phyloP scores from a whole-genome alignment of 2,888 invertebrate genomes.

The Helleia helle region DNA sequence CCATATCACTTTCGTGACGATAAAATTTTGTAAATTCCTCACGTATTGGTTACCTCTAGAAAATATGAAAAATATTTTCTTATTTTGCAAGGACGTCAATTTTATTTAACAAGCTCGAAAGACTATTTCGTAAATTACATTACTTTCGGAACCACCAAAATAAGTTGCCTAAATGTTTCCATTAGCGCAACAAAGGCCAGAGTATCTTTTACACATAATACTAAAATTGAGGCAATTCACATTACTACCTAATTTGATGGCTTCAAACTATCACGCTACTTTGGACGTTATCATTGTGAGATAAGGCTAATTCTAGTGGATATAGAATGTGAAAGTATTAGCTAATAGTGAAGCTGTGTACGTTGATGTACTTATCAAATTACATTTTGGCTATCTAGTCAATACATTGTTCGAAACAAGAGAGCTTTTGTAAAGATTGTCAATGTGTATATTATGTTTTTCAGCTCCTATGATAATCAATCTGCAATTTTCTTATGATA shows the following conservation, averaged over 20 bases:
- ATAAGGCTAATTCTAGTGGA: neutral
- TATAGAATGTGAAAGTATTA: neutral
- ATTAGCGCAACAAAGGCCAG: neutral
- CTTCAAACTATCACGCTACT: neutral
- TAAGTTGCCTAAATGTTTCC: neutral
- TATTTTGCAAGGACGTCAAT: no score
- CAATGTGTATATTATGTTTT: no score
- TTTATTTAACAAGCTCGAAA: no score
- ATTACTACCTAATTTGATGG: constrained; percentile 4
- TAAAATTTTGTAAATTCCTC: no score
- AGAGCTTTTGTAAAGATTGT: no score
- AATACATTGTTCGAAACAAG: no score
- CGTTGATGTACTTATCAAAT: neutral
- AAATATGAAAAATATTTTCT: no score
- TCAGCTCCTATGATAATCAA: no score
- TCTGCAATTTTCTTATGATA: no score
- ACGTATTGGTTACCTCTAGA: no score
- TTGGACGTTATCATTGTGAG: neutral
- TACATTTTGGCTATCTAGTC: neutral
- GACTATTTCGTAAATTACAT: no score
- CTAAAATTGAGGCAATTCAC: constrained; percentile 4
- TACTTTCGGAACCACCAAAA: neutral
- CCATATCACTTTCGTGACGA: no score
- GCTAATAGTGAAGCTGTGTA: constrained; percentile 2
- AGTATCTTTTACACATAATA: constrained; percentile 1